Base-by-base conservation (phyloP, 1,140 invertebrate genomes). In the Euglossa dilemma region DNA sequence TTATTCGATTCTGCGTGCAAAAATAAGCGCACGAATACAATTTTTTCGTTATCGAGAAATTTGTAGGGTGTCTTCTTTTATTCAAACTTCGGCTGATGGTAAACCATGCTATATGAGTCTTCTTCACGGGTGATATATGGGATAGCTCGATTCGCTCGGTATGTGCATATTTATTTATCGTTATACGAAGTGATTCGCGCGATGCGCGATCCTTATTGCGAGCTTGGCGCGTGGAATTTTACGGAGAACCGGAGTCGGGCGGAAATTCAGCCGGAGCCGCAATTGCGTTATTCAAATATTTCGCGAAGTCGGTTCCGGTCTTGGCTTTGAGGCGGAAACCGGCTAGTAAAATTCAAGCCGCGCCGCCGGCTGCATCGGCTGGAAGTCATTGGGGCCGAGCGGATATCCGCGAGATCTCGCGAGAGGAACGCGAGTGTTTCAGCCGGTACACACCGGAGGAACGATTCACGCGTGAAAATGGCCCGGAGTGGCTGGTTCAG, bases 401-500 rank as follows among this genome's bases (percentile, higher is more conserved):
- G 66, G 54, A 85, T 36, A 81, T 86, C 25, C 36, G n/a, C 69
- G 70, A 0, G 36, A 77, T 71, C 70, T 54, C 47, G 23, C 6
- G 28, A 80, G 43, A 80, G 57, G 8, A 57, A 74, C 25, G 56
- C 47, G 57, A 76, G 72, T 66, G 74, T 78, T 77, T 78, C 66
- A 43, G 56, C 20, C 56, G 47, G n/a, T 70, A 76, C 72, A 67
- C 64, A 67, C 72, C 25, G 63, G 74, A 74, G 61, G 47, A 83
- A 71, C 76, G 76, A 80, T 83, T 83, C 76, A 71, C 54, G 77
- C 77, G 78, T 73, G 77, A 84, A 78, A 85, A 82, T 85, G 64
- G 56, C 74, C 63, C 52, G 56, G 77, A 87, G 78, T 85, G 78
- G 28, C 59, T 80, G 61, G 70, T 73, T 64, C 72, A 43, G 50